Conservation (phyloP, 2,113 vertebrate genomes). For the Gasterosteus aculeatus region DNA sequence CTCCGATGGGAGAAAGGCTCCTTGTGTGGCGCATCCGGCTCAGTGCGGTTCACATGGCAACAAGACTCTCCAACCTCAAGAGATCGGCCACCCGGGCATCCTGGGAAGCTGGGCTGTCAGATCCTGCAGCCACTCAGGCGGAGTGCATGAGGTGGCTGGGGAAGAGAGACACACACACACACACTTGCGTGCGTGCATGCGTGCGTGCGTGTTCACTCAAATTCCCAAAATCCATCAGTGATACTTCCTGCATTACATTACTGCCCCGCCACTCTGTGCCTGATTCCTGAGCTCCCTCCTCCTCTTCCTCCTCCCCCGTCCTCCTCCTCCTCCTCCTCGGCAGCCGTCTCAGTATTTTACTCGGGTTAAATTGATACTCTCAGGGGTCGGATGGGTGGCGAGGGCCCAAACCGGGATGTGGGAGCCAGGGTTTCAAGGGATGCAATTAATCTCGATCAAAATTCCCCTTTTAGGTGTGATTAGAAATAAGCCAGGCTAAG, state of each 20-base stretch:
- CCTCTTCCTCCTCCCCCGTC: neutral
- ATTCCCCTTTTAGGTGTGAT: slow-evolving; percentile 68
- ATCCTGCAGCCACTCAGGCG: slow-evolving; percentile 71
- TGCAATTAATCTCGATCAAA: slow-evolving; percentile 77
- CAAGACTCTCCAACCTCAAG: slow-evolving; percentile 67
- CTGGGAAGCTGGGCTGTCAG: slow-evolving; percentile 74
- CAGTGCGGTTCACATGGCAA: slow-evolving; percentile 76
- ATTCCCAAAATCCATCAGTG: slow-evolving; percentile 64
- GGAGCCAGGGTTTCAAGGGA: slow-evolving; percentile 52
- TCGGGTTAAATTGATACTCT: slow-evolving; percentile 73
- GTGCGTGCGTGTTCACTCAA: slow-evolving; percentile 41
- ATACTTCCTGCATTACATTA: slow-evolving; percentile 38
- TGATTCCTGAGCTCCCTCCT: slow-evolving; percentile 11
- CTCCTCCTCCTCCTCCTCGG: slow-evolving; percentile 28
- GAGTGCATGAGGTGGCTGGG: slow-evolving; percentile 37
- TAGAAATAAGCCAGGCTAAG: slow-evolving; percentile 53
- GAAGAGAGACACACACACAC: slow-evolving; percentile 30
- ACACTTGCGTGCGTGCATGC: slow-evolving; percentile 2
- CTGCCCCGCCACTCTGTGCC: slow-evolving; percentile 53
- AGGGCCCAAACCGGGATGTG: slow-evolving; percentile 44
- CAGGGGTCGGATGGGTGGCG: slow-evolving; percentile 46
- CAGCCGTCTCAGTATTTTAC: slow-evolving; percentile 47
- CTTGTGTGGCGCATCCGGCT: slow-evolving; percentile 40
- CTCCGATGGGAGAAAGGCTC: slow-evolving; percentile 14
- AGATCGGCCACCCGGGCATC: slow-evolving; percentile 63